Percentiles rank a stretch among this genome's conserved stretches.
These are phyloP conservation scores for Xiphorhynchus erythropygius DNA, from an alignment of 2,797 vertebrate species.

Conservation along the genomic window DNA sequence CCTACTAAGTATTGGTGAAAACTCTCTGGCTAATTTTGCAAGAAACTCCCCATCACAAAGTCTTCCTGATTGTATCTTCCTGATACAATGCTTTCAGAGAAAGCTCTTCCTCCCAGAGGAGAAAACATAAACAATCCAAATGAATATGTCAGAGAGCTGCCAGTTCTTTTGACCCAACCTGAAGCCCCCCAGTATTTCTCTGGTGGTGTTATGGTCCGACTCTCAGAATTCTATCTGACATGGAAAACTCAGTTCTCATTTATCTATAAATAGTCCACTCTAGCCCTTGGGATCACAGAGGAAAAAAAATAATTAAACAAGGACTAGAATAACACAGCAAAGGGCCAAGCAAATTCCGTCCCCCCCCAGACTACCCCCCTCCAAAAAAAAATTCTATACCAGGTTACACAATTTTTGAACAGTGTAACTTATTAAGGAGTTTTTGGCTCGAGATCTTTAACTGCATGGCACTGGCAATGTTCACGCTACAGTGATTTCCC, in stretches of 20 bases:
- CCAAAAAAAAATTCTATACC: background rate
- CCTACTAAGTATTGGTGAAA: background rate
- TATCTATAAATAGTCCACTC: background rate
- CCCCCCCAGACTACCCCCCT: too few species aligned
- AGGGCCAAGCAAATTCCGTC: background rate
- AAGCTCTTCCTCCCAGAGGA: background rate
- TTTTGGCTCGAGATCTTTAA: background rate
- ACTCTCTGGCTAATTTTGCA: background rate
- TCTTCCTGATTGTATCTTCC: background rate
- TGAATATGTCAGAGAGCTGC: background rate
- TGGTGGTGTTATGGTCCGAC: background rate
- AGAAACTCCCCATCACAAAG: background rate
- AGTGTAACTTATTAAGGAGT: background rate
- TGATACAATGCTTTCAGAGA: background rate
- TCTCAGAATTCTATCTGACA: background rate
- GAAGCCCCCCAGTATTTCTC: background rate
- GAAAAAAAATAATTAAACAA: background rate
- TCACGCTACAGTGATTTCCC: background rate
- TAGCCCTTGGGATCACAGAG: background rate
- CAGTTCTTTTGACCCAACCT: background rate
- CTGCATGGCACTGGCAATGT: background rate
- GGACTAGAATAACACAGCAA: background rate
- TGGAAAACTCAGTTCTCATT: background rate
- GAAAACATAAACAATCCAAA: background rate
- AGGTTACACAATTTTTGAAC: background rate